Evolutionary conservation across 2,797 vertebrate genomes (phyloP).

Genomic region (Salarias fasciatus): DNA sequence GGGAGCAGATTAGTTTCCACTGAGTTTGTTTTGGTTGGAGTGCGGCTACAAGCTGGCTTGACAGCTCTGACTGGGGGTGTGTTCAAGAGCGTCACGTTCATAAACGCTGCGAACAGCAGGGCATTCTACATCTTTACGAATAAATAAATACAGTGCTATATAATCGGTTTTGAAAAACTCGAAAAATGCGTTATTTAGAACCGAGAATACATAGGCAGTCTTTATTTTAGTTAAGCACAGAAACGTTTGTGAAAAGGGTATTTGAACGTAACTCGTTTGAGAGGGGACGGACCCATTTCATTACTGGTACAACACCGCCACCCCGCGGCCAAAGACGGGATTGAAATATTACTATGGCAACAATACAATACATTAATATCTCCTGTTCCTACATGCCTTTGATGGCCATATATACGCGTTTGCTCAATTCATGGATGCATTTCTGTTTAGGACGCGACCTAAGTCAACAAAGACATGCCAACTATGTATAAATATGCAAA

Average conservation of each 20-base stretch:
- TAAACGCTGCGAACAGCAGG: background rate
- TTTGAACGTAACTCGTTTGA: conserved; percentile 55
- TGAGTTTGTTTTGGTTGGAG: conserved; percentile 44
- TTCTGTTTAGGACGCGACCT: too few relatives aligned
- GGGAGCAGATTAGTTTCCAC: background rate
- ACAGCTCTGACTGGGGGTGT: background rate
- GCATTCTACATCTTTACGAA: background rate
- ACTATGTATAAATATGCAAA: too few relatives aligned
- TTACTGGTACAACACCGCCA: conserved; percentile 26
- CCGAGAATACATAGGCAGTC: too few relatives aligned
- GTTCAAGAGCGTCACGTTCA: conserved; percentile 39
- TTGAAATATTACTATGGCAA: background rate
- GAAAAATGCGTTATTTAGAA: too few relatives aligned
- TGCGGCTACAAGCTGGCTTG: conserved; percentile 20
- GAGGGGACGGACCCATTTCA: background rate
- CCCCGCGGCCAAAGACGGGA: conserved; percentile 3
- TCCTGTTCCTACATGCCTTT: background rate
- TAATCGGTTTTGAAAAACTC: too few relatives aligned
- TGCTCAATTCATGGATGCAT: too few relatives aligned
- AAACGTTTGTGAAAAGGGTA: background rate
- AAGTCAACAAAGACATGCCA: too few relatives aligned
- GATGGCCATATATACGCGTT: too few relatives aligned
- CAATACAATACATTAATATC: background rate
- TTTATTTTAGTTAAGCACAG: too few relatives aligned
- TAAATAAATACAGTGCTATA: too few relatives aligned